A percentile compares a stretch with the other conserved stretches of the same genome.
Conservation (phyloP, 30 jellyfish, hydroid and myxozoan genomes). For the Euphysa ruthae region DNA sequence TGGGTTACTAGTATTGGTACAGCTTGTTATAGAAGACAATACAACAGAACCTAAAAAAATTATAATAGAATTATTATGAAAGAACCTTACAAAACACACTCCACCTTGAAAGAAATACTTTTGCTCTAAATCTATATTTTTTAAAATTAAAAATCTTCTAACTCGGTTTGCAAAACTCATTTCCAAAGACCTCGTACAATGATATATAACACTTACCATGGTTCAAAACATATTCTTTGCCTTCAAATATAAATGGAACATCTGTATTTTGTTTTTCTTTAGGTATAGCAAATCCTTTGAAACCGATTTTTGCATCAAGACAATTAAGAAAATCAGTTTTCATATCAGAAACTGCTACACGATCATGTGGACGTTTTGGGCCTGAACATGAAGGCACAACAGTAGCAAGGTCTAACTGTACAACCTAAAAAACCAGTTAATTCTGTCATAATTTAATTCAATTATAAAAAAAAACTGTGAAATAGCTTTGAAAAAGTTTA, state of each 20-base stretch:
- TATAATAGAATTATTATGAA: not conserved
- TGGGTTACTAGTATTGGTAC: conserved; percentile 93
- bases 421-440: conserved; percentile 52
- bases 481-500: too few relatives aligned
- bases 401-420: conserved; percentile 71
- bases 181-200: too few relatives aligned
- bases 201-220: conserved; percentile 61
- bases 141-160: too few relatives aligned
- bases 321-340: conserved; percentile 61
- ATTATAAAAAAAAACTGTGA: too few relatives aligned
- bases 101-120: too few relatives aligned
- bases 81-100: not conserved
- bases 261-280: conserved; percentile 37
- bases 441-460: too few relatives aligned
- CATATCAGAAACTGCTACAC: conserved; percentile 82
- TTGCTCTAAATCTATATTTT: too few relatives aligned
- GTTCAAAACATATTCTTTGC: conserved; percentile 42
- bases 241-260: conserved; percentile 58
- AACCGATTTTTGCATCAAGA: conserved; percentile 56
- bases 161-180: too few relatives aligned
- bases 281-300: conserved; percentile 71
- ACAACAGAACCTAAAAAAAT: conserved; percentile 66
- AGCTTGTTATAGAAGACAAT: conserved; percentile 82
- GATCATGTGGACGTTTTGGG: conserved; percentile 88
- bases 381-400: conserved; percentile 90